Base-by-base conservation (phyloP, 2,888 invertebrate genomes). In the Capitulum mitella region DNA sequence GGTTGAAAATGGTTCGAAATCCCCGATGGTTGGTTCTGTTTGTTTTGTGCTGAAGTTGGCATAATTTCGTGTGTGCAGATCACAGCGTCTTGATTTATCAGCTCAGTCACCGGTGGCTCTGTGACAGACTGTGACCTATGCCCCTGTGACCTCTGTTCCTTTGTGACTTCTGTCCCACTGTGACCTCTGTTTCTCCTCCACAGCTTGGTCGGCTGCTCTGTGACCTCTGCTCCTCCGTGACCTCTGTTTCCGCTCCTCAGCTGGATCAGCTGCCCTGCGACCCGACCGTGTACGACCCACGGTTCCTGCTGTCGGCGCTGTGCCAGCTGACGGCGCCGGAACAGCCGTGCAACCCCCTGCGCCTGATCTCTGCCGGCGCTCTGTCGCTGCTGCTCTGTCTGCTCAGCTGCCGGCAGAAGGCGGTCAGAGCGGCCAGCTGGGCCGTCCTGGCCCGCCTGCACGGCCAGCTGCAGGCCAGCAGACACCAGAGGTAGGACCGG, bases 261-360 rank as follows among this genome's bases (percentile, higher is more conserved):
- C 64, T 32, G 19, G 34, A 12, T 1, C 19, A 14, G 19, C 34
- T 64, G 19, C 22, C 64, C 0, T 3, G 5, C 34, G 64, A 64
- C 43, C n/a, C 75, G 12, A 29, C 40, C 43, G 29, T n/a, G n/a
- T 75, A 75, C 46, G 75, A 75, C 75, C 12, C 16, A 0, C 75
- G 75, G 16, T 75, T 75, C 75, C 29, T 75, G 75, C 40, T 43
- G 43, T 40, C 75, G 1, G 19, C n/a, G 75, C 75, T 75, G 75
- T 22, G 22, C 3, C 75, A 40, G 40, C 46, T 75, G n/a, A 75
- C 75, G 0, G 75, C 75, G 0, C 43, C 40, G 14, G 75, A 75
- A 16, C 75, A 43, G 43, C 75, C 26, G 43, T 43, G 75, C 12
- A 43, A 75, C 26, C 43, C 46, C n/a, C 43, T 46, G n/a, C 1